Percentiles rank a stretch among this genome's conserved stretches.
Conservation (phyloP, 2,797 vertebrate species). For the Epinephelus coioides region DNA sequence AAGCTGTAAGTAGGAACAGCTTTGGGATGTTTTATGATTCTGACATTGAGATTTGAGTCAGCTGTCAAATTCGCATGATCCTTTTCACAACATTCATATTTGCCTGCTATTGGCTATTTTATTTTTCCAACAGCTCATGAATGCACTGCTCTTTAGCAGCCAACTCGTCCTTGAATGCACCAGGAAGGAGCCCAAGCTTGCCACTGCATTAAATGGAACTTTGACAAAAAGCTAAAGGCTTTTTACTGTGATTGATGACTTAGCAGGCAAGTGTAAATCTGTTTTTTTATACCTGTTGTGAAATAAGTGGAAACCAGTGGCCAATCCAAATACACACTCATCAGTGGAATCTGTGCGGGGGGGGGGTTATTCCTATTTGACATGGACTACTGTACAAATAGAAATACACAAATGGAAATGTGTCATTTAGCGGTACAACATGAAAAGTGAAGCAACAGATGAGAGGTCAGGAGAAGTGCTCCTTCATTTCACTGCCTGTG, state of each 20-base stretch:
- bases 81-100: constrained; percentile 9
- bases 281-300: constrained; percentile 30
- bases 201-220: constrained; percentile 14
- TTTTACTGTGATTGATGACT: constrained; percentile 38
- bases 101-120: constrained; percentile 8
- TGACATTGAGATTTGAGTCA: constrained; percentile 15
- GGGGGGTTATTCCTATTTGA: constrained; percentile 29
- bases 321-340: constrained; percentile 33
- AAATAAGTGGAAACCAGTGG: constrained; percentile 26
- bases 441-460: constrained; percentile 23
- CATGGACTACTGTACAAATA: background rate
- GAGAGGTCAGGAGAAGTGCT: background rate
- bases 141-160: constrained; percentile 11
- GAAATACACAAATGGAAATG: constrained; percentile 33
- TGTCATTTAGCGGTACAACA: constrained; percentile 19
- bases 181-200: background rate
- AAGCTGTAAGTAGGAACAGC: background rate
- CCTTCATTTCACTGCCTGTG: background rate
- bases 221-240: constrained; percentile 8
- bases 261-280: constrained; percentile 20
- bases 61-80: constrained; percentile 24
- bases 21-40: background rate
- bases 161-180: constrained; percentile 45
- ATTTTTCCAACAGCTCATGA: constrained; percentile 28
- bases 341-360: constrained; percentile 6